phyloP scores from a whole-genome alignment of 1,140 invertebrate genomes.

The Leptinotarsa texana region DNA sequence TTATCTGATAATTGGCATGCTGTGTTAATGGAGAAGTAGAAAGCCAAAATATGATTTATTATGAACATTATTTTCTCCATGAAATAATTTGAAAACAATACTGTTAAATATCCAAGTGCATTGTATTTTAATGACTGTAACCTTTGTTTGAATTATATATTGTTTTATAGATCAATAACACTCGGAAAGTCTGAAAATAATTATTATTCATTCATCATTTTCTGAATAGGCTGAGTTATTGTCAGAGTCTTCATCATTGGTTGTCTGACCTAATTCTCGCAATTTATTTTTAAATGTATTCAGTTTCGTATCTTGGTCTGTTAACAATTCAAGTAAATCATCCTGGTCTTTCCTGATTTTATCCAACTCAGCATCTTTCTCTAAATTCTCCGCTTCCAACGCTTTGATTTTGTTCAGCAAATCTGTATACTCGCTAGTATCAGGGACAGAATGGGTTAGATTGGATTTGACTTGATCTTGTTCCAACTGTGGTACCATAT shows the following conservation, averaged over 20 bases:
- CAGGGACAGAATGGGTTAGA: conserved; percentile 18
- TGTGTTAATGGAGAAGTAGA: too few relatives aligned
- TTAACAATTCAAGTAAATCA: conserved; percentile 82
- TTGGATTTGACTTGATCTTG: conserved; percentile 38
- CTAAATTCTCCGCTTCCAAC: conserved; percentile 43
- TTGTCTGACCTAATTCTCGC: conserved; percentile 70
- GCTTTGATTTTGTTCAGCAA: conserved; percentile 45
- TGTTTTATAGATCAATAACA: too few relatives aligned
- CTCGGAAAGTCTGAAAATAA: neutral
- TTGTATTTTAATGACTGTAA: too few relatives aligned
- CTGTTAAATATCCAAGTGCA: too few relatives aligned
- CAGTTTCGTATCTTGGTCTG: conserved; percentile 81
- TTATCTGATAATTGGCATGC: too few relatives aligned
- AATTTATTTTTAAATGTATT: conserved; percentile 72
- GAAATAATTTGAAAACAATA: too few relatives aligned
- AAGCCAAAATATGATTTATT: too few relatives aligned
- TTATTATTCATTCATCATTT: neutral
- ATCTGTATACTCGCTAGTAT: conserved; percentile 7
- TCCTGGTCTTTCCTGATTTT: conserved; percentile 86
- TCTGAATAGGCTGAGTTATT: conserved; percentile 33
- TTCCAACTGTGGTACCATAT: conserved; percentile 29
- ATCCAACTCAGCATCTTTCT: conserved; percentile 65
- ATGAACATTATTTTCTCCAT: too few relatives aligned
- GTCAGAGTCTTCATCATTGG: conserved; percentile 56
- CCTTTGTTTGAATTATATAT: too few relatives aligned